Evolutionary conservation across 1,140 invertebrate species (phyloP).

Genomic region (Drosophila kepulauana): DNA sequence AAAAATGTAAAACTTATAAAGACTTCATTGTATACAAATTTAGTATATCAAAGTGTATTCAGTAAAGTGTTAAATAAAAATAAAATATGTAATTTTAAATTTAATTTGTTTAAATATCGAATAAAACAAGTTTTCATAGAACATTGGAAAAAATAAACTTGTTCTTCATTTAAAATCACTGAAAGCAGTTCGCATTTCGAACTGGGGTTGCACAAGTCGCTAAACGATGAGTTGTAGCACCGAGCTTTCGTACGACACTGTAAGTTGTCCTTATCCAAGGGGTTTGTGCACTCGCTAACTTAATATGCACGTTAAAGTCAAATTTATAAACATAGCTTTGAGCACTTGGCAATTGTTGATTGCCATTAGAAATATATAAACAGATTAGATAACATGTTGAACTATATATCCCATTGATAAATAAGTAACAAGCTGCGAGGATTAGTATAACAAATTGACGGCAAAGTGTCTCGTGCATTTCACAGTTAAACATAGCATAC

Average conservation of each 20-base stretch:
- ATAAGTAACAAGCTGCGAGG: no score
- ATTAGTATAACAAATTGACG: no score
- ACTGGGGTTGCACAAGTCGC: not conserved
- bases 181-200: not conserved
- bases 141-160: not conserved
- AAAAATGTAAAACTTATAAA: no score
- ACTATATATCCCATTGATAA: no score
- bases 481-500: not conserved
- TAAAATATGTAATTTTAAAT: no score
- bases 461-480: not conserved
- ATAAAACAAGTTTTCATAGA: no score
- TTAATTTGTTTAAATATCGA: no score
- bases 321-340: not conserved
- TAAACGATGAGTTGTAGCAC: conserved; percentile 4
- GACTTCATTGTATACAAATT: no score
- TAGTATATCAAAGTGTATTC: no score
- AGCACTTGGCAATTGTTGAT: not conserved
- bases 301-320: not conserved
- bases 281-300: conserved; percentile 41
- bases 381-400: no score
- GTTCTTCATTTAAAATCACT: not conserved
- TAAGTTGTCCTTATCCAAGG: not conserved
- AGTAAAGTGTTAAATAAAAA: no score
- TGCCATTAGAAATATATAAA: no score
- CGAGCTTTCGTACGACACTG: conserved; percentile 19